Evolutionary conservation across 2,888 invertebrate genomes (phyloP), one percentile per base, ranked within the genome.

Genomic region (Helicoverpa assulta): DNA sequence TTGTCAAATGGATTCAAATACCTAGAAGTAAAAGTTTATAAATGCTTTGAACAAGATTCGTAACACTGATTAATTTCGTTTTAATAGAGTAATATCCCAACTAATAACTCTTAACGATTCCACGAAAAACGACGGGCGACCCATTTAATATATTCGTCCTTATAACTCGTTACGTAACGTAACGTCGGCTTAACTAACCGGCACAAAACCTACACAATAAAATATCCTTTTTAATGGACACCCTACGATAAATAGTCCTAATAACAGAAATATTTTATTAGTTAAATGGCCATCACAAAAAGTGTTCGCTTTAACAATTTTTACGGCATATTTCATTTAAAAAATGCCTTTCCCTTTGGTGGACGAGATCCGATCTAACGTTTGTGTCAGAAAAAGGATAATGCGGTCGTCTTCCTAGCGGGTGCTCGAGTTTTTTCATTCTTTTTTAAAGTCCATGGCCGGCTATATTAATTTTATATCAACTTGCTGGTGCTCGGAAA

Each of bases 361-460:
- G 85, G 84, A 83, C 47, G 87, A 89, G 95, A 95, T 95, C 93
- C 92, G 93, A 95, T 95, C 95, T 92, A 89, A 87, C 82, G 89
- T 91, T 92, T 92, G 93, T 93, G 94, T 94, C 91, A 94, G 89
- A 91, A 93, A 93, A 93, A 85, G 93, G 91, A 94, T 94, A 93
- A 94, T 92, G 85, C 89, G 85, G 89, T 90, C 86, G 90, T 92
- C 89, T 84, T 88, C 90, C 88, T 90, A 84, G 92, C 93, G 93
- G 94, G 93, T 92, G 95, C 92, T 81, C 89, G 81, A 77, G 80
- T 88, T 90, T 91, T 69, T 72, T 92, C 91, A 86, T 89, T 84
- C 78, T 71, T 76, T 67, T 67, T 68, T 78, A 63, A 61, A 52
- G 56, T 66, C 50, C 54, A 60, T 73, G 76, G 56, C 58, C 29